Evolutionary conservation across 2,797 vertebrate species (phyloP).

Genomic region (Manis crassicaudata): DNA sequence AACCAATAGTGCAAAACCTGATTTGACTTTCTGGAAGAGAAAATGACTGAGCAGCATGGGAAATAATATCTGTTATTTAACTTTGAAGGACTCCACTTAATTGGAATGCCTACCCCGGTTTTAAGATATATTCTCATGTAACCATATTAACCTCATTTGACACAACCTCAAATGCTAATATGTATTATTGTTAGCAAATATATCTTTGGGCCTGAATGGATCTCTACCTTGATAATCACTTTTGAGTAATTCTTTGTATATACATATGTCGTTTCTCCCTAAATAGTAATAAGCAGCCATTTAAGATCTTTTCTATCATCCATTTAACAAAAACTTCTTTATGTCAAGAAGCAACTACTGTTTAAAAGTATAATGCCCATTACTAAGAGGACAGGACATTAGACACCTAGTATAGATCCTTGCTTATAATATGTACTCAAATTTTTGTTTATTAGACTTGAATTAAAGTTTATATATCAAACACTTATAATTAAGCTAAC

Average conservation of each 20-base stretch:
- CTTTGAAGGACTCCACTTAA: constrained; percentile 83
- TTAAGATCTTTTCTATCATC: constrained; percentile 47
- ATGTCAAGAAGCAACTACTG: constrained; percentile 46
- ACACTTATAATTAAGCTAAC: constrained; percentile 26
- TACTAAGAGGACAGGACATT: neutral
- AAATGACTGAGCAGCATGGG: constrained; percentile 85
- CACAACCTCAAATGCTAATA: constrained; percentile 39
- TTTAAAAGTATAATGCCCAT: neutral
- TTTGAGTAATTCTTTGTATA: constrained; percentile 7
- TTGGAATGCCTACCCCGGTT: constrained; percentile 77
- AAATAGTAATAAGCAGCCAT: constrained; percentile 28
- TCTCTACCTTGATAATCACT: neutral
- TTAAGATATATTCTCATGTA: constrained; percentile 65
- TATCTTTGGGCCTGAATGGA: neutral
- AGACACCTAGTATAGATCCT: neutral
- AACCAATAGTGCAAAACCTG: constrained; percentile 86
- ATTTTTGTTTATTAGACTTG: constrained; percentile 56
- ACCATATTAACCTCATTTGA: constrained; percentile 32
- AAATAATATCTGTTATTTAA: constrained; percentile 83
- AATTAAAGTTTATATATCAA: constrained; percentile 55
- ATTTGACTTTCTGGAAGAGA: constrained; percentile 80
- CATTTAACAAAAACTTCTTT: constrained; percentile 45
- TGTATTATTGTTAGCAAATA: neutral
- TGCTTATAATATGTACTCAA: neutral
- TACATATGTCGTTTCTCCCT: constrained; percentile 7